Conservation (phyloP, 1,140 invertebrate genomes). For the Drosophila obscura region DNA sequence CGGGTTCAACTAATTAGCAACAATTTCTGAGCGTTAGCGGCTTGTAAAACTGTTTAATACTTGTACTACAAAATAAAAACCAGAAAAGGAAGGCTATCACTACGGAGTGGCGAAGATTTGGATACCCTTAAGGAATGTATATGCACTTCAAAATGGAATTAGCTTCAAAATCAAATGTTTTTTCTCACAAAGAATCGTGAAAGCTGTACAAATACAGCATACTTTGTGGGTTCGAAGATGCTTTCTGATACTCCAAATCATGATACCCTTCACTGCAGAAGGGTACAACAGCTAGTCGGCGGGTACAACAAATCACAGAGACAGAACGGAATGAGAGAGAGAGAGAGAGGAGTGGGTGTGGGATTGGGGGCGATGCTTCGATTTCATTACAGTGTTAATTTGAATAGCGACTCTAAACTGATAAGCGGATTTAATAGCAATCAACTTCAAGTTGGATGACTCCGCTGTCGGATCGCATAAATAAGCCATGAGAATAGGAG, state of each 20-base stretch:
- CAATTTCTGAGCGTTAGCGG: constrained; percentile 79
- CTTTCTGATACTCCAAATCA: no score
- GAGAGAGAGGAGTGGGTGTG: neutral
- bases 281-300: constrained; percentile 36
- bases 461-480: constrained; percentile 56
- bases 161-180: no score
- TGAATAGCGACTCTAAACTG: constrained; percentile 64
- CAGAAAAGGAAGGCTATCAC: neutral
- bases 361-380: neutral
- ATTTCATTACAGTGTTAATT: constrained; percentile 60
- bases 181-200: no score
- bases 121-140: no score
- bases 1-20: constrained; percentile 74
- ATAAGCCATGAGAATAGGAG: constrained; percentile 37
- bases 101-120: no score
- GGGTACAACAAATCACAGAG: constrained; percentile 50
- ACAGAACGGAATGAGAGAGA: neutral
- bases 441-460: constrained; percentile 53
- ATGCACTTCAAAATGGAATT: no score
- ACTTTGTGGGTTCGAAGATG: no score
- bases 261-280: no score
- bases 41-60: constrained; percentile 80
- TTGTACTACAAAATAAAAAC: constrained; percentile 13
- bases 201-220: no score
- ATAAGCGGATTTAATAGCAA: constrained; percentile 78